Evolutionary conservation across 23 tunicate genomes (phyloP).

Genomic region (Clavelina lepadiformis): DNA sequence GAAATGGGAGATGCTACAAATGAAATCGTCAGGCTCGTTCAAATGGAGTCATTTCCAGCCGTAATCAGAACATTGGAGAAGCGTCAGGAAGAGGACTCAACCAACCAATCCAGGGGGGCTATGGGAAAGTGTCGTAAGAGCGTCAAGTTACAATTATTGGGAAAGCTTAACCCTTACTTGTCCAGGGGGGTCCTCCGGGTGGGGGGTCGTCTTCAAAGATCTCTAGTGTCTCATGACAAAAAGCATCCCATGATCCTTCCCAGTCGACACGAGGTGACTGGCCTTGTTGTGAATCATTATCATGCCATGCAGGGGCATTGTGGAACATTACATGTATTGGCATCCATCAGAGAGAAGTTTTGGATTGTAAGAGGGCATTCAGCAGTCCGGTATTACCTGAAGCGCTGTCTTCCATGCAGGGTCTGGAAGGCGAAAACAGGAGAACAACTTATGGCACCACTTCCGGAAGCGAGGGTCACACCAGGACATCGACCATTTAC

Average conservation of each 20-base stretch:
- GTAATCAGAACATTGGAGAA: not conserved
- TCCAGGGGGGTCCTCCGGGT: slow-evolving; percentile 9
- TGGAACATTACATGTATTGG: not conserved
- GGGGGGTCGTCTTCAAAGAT: slow-evolving; percentile 11
- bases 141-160: too few species aligned
- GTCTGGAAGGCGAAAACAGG: slow-evolving; percentile 13
- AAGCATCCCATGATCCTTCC: slow-evolving; percentile 19
- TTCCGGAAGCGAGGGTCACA: slow-evolving; percentile 20
- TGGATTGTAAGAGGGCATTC: slow-evolving; percentile 23
- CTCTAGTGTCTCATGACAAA: not conserved
- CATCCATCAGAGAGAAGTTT: slow-evolving; percentile 1
- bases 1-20: slow-evolving; percentile 24
- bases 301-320: not conserved
- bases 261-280: not conserved
- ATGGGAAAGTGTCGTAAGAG: too few species aligned
- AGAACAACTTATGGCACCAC: slow-evolving; percentile 23
- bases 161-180: too few species aligned
- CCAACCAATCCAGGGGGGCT: too few species aligned
- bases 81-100: too few species aligned
- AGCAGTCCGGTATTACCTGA: too few species aligned
- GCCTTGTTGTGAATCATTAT: not conserved
- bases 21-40: slow-evolving; percentile 20
- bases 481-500: slow-evolving; percentile 13
- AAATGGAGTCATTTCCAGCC: slow-evolving; percentile 6
- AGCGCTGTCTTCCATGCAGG: not conserved